Conservation (phyloP, 2,888 invertebrate genomes). For the Harpalus rufipes region DNA sequence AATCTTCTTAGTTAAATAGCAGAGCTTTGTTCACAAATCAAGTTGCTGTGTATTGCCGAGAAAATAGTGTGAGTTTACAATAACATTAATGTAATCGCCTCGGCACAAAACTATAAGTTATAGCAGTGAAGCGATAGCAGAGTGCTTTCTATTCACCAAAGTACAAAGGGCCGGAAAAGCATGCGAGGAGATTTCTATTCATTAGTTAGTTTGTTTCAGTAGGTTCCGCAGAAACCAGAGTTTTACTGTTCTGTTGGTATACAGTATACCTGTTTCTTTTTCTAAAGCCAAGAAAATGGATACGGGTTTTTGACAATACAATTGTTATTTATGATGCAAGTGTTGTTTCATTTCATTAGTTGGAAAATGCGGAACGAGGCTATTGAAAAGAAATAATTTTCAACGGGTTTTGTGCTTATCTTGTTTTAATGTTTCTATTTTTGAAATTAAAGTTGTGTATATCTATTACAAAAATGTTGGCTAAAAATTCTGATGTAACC, state of each 20-base stretch:
- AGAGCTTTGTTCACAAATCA: neutral
- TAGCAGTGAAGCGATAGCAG: neutral
- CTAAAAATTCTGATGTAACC: too few species aligned
- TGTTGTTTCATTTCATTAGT: too few species aligned
- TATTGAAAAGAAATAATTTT: too few species aligned
- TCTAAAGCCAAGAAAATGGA: neutral
- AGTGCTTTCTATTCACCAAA: neutral
- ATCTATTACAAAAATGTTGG: too few species aligned
- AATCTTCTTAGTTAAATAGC: neutral
- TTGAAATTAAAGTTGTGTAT: too few species aligned
- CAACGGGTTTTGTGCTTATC: too few species aligned
- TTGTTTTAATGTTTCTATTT: too few species aligned
- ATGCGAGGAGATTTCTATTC: neutral
- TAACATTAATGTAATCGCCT: neutral
- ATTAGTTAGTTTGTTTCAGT: neutral
- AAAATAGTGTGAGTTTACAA: neutral
- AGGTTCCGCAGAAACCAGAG: neutral
- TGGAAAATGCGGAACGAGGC: too few species aligned
- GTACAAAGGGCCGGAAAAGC: neutral
- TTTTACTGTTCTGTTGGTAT: neutral
- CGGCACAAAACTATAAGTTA: neutral
- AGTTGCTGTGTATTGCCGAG: neutral
- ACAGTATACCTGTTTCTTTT: neutral
- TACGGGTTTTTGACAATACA: neutral
- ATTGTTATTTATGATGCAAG: conserved; percentile 3